Conservation (phyloP, 1,140 invertebrate genomes). For the Halictus rubicundus region DNA sequence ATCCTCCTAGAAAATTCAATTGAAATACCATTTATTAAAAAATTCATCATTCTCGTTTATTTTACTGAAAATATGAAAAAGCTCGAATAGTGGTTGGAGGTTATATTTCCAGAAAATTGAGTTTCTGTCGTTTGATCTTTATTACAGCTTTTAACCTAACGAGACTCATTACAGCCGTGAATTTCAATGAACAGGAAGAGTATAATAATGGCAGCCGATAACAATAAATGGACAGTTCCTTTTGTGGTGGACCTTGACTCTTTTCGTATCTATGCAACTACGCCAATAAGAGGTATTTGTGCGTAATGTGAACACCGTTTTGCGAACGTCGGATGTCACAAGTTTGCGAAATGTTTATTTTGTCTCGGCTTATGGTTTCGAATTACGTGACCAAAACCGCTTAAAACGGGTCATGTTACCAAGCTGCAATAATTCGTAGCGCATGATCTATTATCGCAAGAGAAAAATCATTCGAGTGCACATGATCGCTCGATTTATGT, state of each 20-base stretch:
- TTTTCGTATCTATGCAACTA: neutral
- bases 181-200: neutral
- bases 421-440: neutral
- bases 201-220: neutral
- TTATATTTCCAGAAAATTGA: neutral
- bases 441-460: too few relatives aligned
- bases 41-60: too few relatives aligned
- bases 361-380: neutral
- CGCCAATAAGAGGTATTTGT: neutral
- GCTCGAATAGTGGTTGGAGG: neutral
- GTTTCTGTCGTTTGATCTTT: neutral
- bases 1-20: too few relatives aligned
- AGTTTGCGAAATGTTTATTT: neutral
- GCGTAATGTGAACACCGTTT: neutral
- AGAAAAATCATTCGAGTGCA: neutral
- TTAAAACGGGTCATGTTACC: neutral
- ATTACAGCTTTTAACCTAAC: neutral
- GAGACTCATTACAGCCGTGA: neutral
- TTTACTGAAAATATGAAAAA: neutral
- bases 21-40: too few relatives aligned
- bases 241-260: neutral
- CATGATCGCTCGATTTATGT: too few relatives aligned
- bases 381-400: neutral
- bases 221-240: neutral
- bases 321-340: neutral